Percentiles rank a stretch among this genome's conserved stretches.
Conservation (phyloP, 1,140 invertebrate genomes). For the Caenorhabditis latens region DNA sequence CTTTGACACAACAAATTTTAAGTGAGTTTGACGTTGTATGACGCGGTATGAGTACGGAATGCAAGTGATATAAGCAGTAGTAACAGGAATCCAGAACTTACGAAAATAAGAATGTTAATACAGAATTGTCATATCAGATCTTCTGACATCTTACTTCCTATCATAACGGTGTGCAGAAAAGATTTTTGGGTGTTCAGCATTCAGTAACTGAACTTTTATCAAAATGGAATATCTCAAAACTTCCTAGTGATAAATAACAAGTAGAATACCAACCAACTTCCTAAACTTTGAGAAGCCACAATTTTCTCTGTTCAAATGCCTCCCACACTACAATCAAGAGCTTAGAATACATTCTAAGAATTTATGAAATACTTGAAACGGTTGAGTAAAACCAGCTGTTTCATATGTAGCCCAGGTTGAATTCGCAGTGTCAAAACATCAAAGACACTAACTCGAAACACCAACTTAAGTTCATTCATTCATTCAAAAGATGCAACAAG, state of each 20-base stretch:
- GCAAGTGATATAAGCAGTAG: background rate
- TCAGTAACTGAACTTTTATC: no score
- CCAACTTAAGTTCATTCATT: constrained; percentile 10
- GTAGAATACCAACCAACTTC: background rate
- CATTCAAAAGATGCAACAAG: background rate
- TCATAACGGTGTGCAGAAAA: no score
- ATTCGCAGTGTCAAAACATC: background rate
- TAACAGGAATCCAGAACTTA: background rate
- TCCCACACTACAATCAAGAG: background rate
- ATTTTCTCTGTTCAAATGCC: background rate
- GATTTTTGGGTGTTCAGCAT: no score
- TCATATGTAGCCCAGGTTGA: no score
- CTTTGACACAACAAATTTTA: background rate
- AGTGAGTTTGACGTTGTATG: background rate
- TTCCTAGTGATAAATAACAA: background rate
- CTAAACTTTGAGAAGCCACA: background rate
- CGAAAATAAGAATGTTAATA: background rate
- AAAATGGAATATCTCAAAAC: background rate
- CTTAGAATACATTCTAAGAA: background rate
- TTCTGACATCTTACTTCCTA: no score
- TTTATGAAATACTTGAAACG: background rate
- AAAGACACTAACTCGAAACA: background rate
- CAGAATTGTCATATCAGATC: background rate
- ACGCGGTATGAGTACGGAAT: background rate
- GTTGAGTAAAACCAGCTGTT: background rate